Base-by-base conservation (phyloP, 1,140 invertebrate genomes). In the Drosophila malerkotliana region DNA sequence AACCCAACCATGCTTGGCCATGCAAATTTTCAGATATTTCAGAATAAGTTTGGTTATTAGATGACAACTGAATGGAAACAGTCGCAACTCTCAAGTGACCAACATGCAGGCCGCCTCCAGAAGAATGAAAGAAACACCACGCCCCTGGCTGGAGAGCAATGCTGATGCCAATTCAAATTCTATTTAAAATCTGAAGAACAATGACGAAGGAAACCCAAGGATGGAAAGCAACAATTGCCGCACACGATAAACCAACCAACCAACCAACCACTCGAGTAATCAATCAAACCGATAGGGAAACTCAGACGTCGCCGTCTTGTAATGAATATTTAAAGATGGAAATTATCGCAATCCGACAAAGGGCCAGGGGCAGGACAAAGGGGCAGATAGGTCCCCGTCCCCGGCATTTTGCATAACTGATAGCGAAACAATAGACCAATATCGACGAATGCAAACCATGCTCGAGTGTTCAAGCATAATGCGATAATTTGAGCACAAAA, bases 281-380 rank as follows among this genome's bases (percentile, higher is more conserved):
- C 82, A 87, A 87, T 87, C 82, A 87, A 87, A 88, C 66, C 82
- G 83, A 87, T 87, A 87, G 69, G 79, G 51, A 61, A 67, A 59
- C 57, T 44, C 26, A 64, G 63, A 72, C 60, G 44, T 45, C 56
- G 63, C 52, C 62, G 68, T 81, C 78, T 87, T 78, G 82, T 87
- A 87, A 87, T 88, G 79, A 88, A 87, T 87, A 87, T 87, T 88
- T 88, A 87, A 85, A 88, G 75, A 82, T 82, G 78, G 51, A 74
- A 82, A 88, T 87, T 85, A 85, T 85, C 82, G 83, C 74, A 85
- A 71, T 66, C 60, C 73, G 60, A 55, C 15, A 45, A 28, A 57
- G 39, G 18, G 14, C n/a, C 7, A 10, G 55, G 21, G 45, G 28
- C n/a, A 34, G 57, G 75, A 71, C 55, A 51, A 68, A 72, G 47